Evolutionary conservation across 2,113 vertebrate species (phyloP).

Genomic region (Phrynosoma blainvillii): DNA sequence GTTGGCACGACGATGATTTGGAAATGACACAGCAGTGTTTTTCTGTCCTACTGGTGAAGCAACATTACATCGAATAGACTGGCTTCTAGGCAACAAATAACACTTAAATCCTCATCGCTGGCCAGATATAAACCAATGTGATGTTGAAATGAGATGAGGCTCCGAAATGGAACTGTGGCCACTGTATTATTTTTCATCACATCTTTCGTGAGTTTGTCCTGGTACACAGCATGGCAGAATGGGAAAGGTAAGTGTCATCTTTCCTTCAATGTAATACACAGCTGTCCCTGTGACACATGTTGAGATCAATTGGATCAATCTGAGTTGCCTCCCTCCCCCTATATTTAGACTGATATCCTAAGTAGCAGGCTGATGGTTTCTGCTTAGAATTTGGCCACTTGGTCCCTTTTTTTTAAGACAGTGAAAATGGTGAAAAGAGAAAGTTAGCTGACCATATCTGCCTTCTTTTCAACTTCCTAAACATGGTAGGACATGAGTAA

Average conservation of each 20-base stretch:
- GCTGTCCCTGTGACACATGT: accelerated
- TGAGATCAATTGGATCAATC: neutral
- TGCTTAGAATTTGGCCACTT: neutral
- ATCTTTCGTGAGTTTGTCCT: slow-evolving; percentile 96
- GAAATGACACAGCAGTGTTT: slow-evolving; percentile 53
- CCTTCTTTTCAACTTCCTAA: neutral
- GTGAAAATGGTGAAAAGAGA: neutral
- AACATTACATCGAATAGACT: slow-evolving; percentile 54
- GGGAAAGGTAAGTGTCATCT: slow-evolving; percentile 88
- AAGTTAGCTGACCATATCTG: neutral
- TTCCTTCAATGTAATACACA: neutral
- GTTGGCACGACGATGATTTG: slow-evolving; percentile 43
- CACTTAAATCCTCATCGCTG: slow-evolving; percentile 42
- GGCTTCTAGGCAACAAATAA: slow-evolving; percentile 51
- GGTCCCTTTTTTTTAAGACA: neutral
- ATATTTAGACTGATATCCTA: neutral
- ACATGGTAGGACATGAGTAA: neutral
- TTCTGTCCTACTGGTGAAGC: slow-evolving; percentile 2
- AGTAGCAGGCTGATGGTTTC: slow-evolving; percentile 1
- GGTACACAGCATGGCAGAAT: slow-evolving; percentile 99
- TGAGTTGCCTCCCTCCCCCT: too few species aligned
- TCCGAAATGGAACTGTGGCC: slow-evolving; percentile 99
- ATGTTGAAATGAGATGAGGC: slow-evolving; percentile 99
- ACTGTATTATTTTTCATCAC: slow-evolving; percentile 94
- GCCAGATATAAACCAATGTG: slow-evolving; percentile 75